Conservation (phyloP, 2,888 invertebrate species). For the Eurois occulta region DNA sequence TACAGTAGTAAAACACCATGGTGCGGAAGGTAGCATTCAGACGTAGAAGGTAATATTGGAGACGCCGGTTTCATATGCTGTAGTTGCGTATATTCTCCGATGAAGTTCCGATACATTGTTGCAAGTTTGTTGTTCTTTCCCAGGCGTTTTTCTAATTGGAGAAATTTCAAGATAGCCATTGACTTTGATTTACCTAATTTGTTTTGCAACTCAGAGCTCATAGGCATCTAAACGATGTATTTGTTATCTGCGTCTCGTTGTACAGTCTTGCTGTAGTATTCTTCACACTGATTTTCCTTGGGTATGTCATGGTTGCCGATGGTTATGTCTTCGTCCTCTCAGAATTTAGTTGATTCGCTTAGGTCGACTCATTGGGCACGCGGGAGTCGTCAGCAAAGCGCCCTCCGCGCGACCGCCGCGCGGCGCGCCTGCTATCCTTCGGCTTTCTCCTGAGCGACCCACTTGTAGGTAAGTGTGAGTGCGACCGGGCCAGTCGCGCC, state of each 20-base stretch:
- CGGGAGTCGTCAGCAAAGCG: neutral
- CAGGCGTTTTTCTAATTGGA: conserved; percentile 21
- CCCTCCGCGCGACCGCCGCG: too few relatives aligned
- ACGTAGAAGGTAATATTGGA: neutral
- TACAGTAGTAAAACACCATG: conserved; percentile 14
- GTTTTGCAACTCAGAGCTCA: neutral
- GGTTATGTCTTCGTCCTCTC: conserved; percentile 34
- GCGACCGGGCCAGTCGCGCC: conserved; percentile 36
- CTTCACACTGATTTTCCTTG: conserved; percentile 20
- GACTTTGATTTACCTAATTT: conserved; percentile 27
- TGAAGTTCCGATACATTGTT: conserved; percentile 15
- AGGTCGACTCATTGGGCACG: neutral
- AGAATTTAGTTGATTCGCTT: conserved; percentile 21
- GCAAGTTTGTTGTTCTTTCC: neutral
- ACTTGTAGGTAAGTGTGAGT: conserved; percentile 50
- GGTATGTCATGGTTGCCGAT: neutral
- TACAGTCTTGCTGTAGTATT: conserved; percentile 19
- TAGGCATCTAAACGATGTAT: too few relatives aligned
- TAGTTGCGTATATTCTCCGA: conserved; percentile 14
- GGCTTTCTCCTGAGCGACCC: conserved; percentile 52
- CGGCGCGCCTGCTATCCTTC: conserved; percentile 29
- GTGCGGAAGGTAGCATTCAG: conserved; percentile 25
- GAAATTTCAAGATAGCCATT: conserved; percentile 29
- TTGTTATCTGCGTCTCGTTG: too few relatives aligned
- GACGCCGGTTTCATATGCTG: conserved; percentile 22